Base-by-base conservation (phyloP, 2,888 invertebrate genomes). In the Nymphalis c-album region DNA sequence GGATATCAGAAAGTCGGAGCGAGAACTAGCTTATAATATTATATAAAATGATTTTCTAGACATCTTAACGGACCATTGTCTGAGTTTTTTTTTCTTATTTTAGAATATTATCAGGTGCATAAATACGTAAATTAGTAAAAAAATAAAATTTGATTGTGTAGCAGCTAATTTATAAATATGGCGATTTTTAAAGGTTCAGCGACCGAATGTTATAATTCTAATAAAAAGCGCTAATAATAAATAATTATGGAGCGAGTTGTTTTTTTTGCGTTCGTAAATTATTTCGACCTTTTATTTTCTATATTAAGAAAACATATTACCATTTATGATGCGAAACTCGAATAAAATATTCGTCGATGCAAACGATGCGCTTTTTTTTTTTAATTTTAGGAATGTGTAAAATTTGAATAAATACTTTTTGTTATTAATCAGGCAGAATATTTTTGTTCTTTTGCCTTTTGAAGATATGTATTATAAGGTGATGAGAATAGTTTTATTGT, bases 171-270 rank as follows among this genome's bases (percentile, higher is more conserved):
- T 53, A 53, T 5, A 53, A 17, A 26, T 22, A 22, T 22, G 22
- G 7, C 22, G 13, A 26, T 26, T 26, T 51, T 53, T 17, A 53
- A 53, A 18, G 5, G 53, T 53, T 53, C 53, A 53, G 53, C 26
- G 53, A 53, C 53, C 53, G 53, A 53, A 16, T 53, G 53, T 53
- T 17, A 53, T 16, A 53, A 26, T 26, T 26, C 13, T 22, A 53
- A 53, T 58, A 58, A 58, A 58, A 18, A 40, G 5, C 18, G 40
- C 20, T 58, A 58, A 58, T 40, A 40, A 58, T 40, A 31, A 31
- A 31, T 31, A 31, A 31, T 31, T 31, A 31, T 31, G 26, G 26
- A 31, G 6, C 26, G n/a, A 18, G 18, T 16, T 58, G 18, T 18
- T 58, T 40, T 58, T 40, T 13, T 58, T 16, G 18, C 35, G 40